Evolutionary conservation across 2,888 invertebrate genomes (phyloP).

Genomic region (Unio pictorum): DNA sequence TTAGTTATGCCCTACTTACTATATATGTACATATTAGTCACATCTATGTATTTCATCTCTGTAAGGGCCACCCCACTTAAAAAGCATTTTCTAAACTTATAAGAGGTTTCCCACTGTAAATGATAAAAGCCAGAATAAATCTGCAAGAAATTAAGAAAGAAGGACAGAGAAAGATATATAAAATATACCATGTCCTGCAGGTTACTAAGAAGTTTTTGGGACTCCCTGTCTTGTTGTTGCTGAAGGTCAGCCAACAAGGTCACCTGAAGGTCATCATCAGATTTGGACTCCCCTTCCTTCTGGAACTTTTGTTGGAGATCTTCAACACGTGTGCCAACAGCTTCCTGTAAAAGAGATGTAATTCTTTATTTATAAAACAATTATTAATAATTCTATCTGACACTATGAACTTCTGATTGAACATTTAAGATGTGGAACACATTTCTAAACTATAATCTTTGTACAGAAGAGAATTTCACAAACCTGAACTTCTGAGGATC

Average conservation of each 20-base stretch:
- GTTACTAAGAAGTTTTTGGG: conserved; percentile 26
- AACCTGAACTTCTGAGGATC: neutral
- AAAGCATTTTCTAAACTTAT: too few relatives aligned
- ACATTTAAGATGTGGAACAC: neutral
- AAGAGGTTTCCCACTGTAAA: too few relatives aligned
- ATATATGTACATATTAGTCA: too few relatives aligned
- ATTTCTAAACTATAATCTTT: neutral
- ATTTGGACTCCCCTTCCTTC: conserved; percentile 23
- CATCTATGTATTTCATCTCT: too few relatives aligned
- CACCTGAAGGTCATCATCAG: conserved; percentile 53
- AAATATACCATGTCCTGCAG: conserved; percentile 40
- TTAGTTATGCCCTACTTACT: too few relatives aligned
- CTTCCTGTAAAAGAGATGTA: conserved; percentile 29
- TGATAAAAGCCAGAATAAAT: too few relatives aligned
- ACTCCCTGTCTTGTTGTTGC: conserved; percentile 55
- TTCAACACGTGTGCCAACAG: conserved; percentile 29
- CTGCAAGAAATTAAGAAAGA: neutral
- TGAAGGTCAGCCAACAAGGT: conserved; percentile 62
- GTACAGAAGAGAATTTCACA: neutral
- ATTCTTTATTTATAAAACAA: too few relatives aligned
- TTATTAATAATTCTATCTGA: too few relatives aligned
- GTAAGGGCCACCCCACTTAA: neutral
- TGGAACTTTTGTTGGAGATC: conserved; percentile 24
- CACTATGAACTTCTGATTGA: too few relatives aligned
- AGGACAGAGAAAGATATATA: neutral